These are phyloP conservation scores for Leptopilina syphax DNA, from an alignment of 2,888 invertebrate genomes.

Conservation along the genomic window DNA sequence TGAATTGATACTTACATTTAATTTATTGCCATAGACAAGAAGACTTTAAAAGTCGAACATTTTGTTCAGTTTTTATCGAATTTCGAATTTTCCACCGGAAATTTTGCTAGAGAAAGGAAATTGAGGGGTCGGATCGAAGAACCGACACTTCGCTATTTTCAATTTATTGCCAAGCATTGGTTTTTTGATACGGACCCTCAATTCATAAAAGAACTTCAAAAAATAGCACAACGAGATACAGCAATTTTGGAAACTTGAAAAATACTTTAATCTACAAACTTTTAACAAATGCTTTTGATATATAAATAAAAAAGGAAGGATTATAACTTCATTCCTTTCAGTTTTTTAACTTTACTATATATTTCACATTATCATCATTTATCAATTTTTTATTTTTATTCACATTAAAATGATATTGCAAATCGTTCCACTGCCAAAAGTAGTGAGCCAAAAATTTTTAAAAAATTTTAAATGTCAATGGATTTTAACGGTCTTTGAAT, in stretches of 20 bases:
- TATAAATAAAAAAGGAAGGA: neutral
- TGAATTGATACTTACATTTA: constrained; percentile 3
- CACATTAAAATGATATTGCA: too few species aligned
- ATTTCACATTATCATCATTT: neutral
- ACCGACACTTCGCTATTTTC: too few species aligned
- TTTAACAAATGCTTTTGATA: constrained; percentile 17
- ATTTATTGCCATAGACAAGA: neutral
- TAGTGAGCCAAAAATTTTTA: too few species aligned
- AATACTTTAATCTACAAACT: constrained; percentile 15
- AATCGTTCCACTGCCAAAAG: neutral
- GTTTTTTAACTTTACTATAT: neutral
- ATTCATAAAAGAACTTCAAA: neutral
- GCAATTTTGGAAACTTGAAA: constrained; percentile 11
- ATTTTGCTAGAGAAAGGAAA: constrained; percentile 8
- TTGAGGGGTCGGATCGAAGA: too few species aligned
- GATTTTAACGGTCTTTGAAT: too few species aligned
- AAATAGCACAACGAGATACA: constrained; percentile 8
- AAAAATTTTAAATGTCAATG: too few species aligned
- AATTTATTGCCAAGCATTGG: too few species aligned
- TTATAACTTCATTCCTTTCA: neutral
- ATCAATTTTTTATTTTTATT: neutral
- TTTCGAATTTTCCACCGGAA: constrained; percentile 4
- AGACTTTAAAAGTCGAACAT: neutral
- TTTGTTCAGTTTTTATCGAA: constrained; percentile 10
- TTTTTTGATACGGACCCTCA: too few species aligned